These are phyloP conservation scores for Andrena bicolor DNA, from an alignment of 2,888 invertebrate species.

Conservation along the genomic window DNA sequence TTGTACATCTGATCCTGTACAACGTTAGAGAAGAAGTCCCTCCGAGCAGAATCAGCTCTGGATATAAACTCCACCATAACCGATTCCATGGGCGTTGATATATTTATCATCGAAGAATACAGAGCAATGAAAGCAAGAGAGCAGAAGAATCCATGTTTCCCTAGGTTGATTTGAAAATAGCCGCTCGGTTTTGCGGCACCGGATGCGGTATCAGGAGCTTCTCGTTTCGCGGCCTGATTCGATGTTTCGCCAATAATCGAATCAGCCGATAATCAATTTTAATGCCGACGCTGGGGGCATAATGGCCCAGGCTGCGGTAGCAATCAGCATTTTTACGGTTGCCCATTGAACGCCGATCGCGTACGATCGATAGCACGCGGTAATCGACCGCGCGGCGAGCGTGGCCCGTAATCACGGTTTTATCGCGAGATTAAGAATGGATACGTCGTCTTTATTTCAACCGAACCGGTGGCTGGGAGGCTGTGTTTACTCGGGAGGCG, in stretches of 20 bases:
- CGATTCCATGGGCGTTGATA: too few species aligned
- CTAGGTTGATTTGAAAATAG: neutral
- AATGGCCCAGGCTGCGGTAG: neutral
- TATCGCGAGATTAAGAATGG: slow-evolving; percentile 18
- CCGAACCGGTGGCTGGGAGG: neutral
- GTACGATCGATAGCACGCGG: neutral
- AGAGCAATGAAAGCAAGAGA: neutral
- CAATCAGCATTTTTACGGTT: slow-evolving; percentile 22
- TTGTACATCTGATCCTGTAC: neutral
- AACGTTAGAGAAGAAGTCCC: too few species aligned
- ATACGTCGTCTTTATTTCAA: slow-evolving; percentile 13
- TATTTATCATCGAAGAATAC: too few species aligned
- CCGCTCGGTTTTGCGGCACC: neutral
- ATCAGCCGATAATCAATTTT: slow-evolving; percentile 30
- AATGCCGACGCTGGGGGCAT: neutral
- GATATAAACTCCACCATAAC: too few species aligned
- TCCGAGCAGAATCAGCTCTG: too few species aligned
- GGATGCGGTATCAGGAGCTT: neutral
- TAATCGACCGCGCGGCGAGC: slow-evolving; percentile 7
- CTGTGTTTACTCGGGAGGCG: neutral
- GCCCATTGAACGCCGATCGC: neutral
- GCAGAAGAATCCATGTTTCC: neutral
- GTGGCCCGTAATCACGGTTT: slow-evolving; percentile 21
- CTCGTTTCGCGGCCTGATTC: slow-evolving; percentile 7
- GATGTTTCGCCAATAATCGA: slow-evolving; percentile 33